A percentile compares a stretch with the other conserved stretches of the same genome.
phyloP scores from a whole-genome alignment of 2,888 invertebrate species.

The Nemurella pictetii region DNA sequence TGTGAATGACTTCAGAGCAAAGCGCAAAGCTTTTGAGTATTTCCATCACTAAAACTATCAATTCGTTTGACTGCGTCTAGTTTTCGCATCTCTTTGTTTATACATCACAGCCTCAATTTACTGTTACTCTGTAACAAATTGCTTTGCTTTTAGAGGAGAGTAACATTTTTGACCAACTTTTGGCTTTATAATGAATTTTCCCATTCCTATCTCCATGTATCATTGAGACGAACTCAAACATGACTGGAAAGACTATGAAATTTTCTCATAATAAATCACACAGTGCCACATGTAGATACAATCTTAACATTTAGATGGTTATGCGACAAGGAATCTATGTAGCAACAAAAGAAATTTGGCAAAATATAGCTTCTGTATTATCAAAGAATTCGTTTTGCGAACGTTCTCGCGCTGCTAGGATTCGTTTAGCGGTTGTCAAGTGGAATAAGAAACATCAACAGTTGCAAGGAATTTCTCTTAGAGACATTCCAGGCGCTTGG shows the following conservation, averaged over 20 bases:
- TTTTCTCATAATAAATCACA: not conserved
- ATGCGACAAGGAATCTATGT: not conserved
- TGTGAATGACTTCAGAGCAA: not conserved
- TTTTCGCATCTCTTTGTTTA: not conserved
- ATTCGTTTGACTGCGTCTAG: not conserved
- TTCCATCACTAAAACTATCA: not conserved
- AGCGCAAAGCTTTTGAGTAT: not conserved
- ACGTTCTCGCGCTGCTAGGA: not conserved
- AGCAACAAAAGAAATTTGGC: conserved; percentile 3
- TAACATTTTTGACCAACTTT: no score
- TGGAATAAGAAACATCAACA: not conserved
- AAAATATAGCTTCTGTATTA: not conserved
- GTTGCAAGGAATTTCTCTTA: conserved; percentile 1
- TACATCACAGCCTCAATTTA: not conserved
- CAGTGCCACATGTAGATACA: not conserved
- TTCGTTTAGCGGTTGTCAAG: conserved; percentile 1
- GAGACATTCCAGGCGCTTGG: not conserved
- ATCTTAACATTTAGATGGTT: not conserved
- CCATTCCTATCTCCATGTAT: no score
- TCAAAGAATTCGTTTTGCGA: not conserved
- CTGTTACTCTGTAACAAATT: no score
- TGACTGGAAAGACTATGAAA: not conserved
- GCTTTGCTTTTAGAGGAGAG: not conserved
- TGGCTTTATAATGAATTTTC: no score
- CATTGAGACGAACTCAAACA: no score